Evolutionary conservation across 2,888 invertebrate species (phyloP).

Genomic region (Anagyrus pseudococci): DNA sequence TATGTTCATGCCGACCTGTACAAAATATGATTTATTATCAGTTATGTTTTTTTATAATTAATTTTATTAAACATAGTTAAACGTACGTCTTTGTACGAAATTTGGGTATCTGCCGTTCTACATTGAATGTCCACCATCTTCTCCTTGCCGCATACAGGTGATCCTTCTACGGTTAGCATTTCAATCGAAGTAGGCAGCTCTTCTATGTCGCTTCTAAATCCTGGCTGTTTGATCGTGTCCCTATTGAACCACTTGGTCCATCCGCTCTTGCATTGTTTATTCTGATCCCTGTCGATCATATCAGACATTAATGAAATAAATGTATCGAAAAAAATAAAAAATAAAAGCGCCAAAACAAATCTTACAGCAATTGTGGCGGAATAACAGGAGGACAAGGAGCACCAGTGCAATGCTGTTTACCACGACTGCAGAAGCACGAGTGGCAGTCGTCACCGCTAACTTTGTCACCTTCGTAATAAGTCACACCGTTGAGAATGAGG

Average conservation of each 20-base stretch:
- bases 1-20: slow-evolving; percentile 66
- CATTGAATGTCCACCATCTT: slow-evolving; percentile 79
- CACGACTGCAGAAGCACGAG: slow-evolving; percentile 78
- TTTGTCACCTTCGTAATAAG: slow-evolving; percentile 78
- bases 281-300: slow-evolving; percentile 50
- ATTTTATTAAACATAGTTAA: not conserved
- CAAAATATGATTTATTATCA: not conserved
- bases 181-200: slow-evolving; percentile 66
- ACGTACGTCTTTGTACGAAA: slow-evolving; percentile 49
- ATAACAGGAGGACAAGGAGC: slow-evolving; percentile 67
- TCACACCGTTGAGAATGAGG: slow-evolving; percentile 70
- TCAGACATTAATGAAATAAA: not conserved
- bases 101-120: slow-evolving; percentile 68
- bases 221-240: slow-evolving; percentile 61
- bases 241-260: slow-evolving; percentile 84
- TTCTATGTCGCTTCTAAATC: slow-evolving; percentile 65
- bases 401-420: slow-evolving; percentile 74
- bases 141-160: slow-evolving; percentile 68
- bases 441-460: slow-evolving; percentile 80
- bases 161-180: slow-evolving; percentile 62
- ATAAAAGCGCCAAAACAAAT: not conserved
- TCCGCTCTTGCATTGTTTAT: slow-evolving; percentile 70
- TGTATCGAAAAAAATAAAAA: not conserved
- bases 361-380: not conserved
- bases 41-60: not conserved